Percentiles rank a stretch among this genome's conserved stretches.
These are phyloP conservation scores for Prolemur simus DNA, from an alignment of 2,113 vertebrate genomes.

Conservation along the genomic window DNA sequence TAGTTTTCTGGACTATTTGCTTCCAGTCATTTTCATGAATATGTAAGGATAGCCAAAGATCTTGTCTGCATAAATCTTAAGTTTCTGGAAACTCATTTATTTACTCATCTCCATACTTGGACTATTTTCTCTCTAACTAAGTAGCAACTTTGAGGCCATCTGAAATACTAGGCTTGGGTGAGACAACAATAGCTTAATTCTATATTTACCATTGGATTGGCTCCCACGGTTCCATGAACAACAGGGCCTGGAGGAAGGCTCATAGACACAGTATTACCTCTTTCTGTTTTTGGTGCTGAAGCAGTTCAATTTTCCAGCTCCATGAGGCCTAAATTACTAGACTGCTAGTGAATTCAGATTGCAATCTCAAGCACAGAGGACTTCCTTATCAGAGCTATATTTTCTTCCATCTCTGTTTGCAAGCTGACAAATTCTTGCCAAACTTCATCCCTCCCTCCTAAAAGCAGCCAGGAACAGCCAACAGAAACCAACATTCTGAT, in stretches of 20 bases:
- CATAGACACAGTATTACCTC: constrained; percentile 28
- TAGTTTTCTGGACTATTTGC: constrained; percentile 47
- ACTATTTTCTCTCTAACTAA: constrained; percentile 45
- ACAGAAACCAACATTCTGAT: not conserved
- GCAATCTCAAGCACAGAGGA: not conserved
- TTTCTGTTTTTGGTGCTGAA: constrained; percentile 51
- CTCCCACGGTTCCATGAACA: constrained; percentile 49
- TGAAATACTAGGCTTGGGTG: constrained; percentile 64
- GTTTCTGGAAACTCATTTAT: constrained; percentile 47
- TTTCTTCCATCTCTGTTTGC: not conserved
- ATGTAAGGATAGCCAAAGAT: constrained; percentile 20
- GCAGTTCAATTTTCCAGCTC: constrained; percentile 31
- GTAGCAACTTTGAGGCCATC: constrained; percentile 60
- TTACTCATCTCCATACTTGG: constrained; percentile 41
- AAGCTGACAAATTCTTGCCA: not conserved
- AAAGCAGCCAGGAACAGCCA: not conserved
- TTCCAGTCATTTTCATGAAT: constrained; percentile 52
- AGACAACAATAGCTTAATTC: constrained; percentile 62
- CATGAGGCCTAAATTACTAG: constrained; percentile 13
- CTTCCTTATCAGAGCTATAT: not conserved
- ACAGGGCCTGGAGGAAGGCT: not conserved
- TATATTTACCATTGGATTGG: constrained; percentile 47
- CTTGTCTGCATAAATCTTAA: constrained; percentile 8
- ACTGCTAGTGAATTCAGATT: not conserved
- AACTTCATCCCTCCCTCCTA: not conserved